Conservation (phyloP, 2,113 vertebrate species). For the Alouatta palliata region DNA sequence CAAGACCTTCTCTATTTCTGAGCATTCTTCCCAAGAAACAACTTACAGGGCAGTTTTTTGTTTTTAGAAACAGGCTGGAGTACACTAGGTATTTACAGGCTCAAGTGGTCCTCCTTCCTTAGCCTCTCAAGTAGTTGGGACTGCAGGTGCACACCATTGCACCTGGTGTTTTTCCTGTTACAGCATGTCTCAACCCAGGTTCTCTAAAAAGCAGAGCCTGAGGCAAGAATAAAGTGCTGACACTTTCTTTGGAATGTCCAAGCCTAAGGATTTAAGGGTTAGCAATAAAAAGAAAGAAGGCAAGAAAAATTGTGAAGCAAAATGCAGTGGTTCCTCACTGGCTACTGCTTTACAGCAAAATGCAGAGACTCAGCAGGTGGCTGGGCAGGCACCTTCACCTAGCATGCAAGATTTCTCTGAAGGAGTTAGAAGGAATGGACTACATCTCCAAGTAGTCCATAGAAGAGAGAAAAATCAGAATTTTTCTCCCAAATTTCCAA, state of each 20-base stretch:
- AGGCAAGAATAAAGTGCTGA: not conserved
- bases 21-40: not conserved
- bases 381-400: not conserved
- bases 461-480: not conserved
- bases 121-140: not conserved
- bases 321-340: not conserved
- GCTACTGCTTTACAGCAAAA: not conserved
- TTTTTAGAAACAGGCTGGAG: not conserved
- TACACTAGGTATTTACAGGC: not conserved
- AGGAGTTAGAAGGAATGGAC: not conserved
- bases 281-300: not conserved
- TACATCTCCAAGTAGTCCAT: not conserved
- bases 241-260: not conserved
- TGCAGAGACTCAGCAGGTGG: not conserved
- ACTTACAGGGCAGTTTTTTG: not conserved
- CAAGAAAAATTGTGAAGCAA: not conserved
- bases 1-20: not conserved
- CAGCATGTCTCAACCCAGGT: not conserved
- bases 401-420: not conserved
- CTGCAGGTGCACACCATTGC: not conserved
- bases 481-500: not conserved
- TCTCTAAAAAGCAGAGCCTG: not conserved
- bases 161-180: not conserved
- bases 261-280: not conserved
- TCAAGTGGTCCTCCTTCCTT: not conserved